These are phyloP conservation scores for Python bivittatus DNA, from an alignment of 2,113 vertebrate genomes.

Conservation along the genomic window DNA sequence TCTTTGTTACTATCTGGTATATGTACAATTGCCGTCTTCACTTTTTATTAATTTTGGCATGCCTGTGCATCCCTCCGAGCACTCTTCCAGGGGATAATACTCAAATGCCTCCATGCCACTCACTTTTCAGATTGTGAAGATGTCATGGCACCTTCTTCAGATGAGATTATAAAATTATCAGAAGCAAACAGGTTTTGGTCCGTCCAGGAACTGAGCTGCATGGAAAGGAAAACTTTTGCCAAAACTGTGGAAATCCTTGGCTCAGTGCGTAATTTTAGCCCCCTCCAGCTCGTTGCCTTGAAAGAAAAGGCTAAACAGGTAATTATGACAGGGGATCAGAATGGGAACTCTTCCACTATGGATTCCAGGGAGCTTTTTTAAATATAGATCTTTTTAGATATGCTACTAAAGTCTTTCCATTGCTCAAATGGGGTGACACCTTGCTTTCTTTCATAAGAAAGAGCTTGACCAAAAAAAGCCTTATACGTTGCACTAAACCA, in stretches of 20 bases:
- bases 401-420: too few species aligned
- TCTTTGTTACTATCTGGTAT: too few species aligned
- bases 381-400: neutral
- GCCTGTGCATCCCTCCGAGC: neutral
- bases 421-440: too few species aligned
- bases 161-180: slow-evolving; percentile 71
- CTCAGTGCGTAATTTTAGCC: slow-evolving; percentile 62
- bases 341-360: neutral
- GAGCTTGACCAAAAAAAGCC: too few species aligned
- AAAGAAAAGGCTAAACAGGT: slow-evolving; percentile 81
- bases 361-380: neutral
- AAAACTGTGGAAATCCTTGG: slow-evolving; percentile 77
- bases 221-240: slow-evolving; percentile 67
- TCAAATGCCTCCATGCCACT: neutral
- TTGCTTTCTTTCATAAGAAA: too few species aligned
- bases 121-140: slow-evolving; percentile 68
- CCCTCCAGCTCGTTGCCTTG: slow-evolving; percentile 70
- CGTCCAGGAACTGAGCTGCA: slow-evolving; percentile 70
- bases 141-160: slow-evolving; percentile 63
- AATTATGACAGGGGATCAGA: neutral
- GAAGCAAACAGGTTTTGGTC: slow-evolving; percentile 81
- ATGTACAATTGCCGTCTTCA: too few species aligned
- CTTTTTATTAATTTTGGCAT: neutral
- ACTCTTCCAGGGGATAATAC: neutral
- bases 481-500: too few species aligned